phyloP scores from a whole-genome alignment of 1,140 invertebrate species.

The Druon quercuslanigerum region DNA sequence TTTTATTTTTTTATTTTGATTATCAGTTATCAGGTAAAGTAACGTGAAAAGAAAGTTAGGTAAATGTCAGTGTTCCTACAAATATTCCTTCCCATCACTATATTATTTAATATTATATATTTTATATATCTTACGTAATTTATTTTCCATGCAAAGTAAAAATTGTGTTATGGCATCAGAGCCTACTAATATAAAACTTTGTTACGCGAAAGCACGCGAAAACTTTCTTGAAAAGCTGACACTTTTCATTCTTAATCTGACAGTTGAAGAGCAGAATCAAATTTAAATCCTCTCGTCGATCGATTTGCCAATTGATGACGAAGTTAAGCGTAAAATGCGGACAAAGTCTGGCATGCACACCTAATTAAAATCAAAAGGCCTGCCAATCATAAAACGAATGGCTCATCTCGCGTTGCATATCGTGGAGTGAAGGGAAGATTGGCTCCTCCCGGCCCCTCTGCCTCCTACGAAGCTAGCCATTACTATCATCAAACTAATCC shows the following conservation, averaged over 20 bases:
- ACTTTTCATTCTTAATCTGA: not conserved
- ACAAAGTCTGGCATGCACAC: conserved; percentile 58
- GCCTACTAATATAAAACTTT: too few species aligned
- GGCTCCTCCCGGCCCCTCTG: conserved; percentile 55
- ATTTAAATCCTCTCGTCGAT: not conserved
- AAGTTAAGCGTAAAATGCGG: not conserved
- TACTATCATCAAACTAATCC: conserved; percentile 48
- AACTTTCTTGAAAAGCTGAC: not conserved
- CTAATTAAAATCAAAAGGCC: conserved; percentile 66
- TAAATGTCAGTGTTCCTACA: too few species aligned
- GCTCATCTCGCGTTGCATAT: conserved; percentile 52
- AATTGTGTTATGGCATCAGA: not conserved
- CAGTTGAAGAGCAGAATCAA: not conserved
- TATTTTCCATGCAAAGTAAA: not conserved
- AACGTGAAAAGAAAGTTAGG: too few species aligned
- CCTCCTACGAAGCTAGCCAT: conserved; percentile 17
- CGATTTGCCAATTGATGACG: not conserved
- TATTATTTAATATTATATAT: not conserved
- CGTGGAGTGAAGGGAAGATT: conserved; percentile 66
- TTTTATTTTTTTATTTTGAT: too few species aligned
- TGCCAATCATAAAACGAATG: conserved; percentile 55
- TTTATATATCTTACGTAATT: not conserved
- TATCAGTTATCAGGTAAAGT: too few species aligned
- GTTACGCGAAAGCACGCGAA: too few species aligned
- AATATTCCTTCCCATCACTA: too few species aligned